These are phyloP conservation scores for Chrysoperla carnea DNA, from an alignment of 1,140 invertebrate species.

Conservation along the genomic window DNA sequence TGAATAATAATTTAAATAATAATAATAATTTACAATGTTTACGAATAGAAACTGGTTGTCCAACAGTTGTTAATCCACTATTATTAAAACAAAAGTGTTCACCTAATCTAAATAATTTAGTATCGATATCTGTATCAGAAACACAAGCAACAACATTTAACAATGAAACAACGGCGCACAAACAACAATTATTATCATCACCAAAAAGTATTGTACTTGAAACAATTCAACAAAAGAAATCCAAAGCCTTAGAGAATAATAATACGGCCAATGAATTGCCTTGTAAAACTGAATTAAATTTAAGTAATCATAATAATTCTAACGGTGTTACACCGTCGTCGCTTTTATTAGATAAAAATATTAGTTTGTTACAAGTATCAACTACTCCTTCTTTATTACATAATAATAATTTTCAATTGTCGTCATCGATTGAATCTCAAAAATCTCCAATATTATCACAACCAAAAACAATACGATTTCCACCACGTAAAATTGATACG, in stretches of 20 bases:
- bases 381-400: neutral
- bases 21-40: neutral
- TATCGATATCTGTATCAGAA: neutral
- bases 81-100: neutral
- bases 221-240: neutral
- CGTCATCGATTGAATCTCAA: constrained; percentile 11
- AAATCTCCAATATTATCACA: constrained; percentile 48
- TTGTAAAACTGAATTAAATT: neutral
- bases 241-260: neutral
- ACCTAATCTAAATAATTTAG: neutral
- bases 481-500: constrained; percentile 23
- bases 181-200: neutral
- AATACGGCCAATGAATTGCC: neutral
- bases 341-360: neutral
- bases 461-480: constrained; percentile 61
- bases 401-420: too few relatives aligned
- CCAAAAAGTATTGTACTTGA: neutral
- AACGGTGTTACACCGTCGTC: too few relatives aligned
- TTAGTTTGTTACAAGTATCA: neutral
- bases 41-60: neutral
- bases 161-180: neutral
- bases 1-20: neutral
- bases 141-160: neutral
- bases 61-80: neutral
- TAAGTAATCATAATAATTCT: neutral